These are phyloP conservation scores for Anneissia japonica DNA, from an alignment of 35 echinoderm and acorn worm species.

Conservation along the genomic window DNA sequence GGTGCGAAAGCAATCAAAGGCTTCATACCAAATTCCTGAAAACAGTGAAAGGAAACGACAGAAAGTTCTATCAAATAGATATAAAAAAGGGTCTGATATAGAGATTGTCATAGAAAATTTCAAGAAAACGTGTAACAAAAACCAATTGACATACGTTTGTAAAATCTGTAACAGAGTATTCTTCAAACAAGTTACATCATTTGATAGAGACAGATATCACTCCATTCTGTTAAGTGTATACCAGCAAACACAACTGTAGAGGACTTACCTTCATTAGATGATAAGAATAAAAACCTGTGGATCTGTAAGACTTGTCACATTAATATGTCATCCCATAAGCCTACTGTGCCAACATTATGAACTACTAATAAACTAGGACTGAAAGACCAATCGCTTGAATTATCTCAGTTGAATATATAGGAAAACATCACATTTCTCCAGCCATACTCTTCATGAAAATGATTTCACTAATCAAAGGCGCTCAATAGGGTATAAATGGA, in stretches of 20 bases:
- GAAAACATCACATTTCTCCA: slow-evolving; percentile 16
- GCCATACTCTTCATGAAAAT: slow-evolving; percentile 32
- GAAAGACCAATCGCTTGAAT: no score
- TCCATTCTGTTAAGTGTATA: no score
- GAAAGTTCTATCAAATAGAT: no score
- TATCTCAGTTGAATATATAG: no score
- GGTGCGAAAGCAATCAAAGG: slow-evolving; percentile 4
- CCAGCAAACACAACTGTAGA: no score
- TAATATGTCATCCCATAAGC: no score
- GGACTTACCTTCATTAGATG: no score
- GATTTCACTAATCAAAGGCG: neutral
- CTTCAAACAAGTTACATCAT: slow-evolving; percentile 2
- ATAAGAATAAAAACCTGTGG: no score
- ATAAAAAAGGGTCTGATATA: slow-evolving; percentile 1
- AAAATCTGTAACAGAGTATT: neutral
- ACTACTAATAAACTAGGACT: no score
- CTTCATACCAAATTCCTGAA: neutral
- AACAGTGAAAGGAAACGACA: neutral
- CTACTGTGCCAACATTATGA: no score
- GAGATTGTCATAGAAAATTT: neutral
- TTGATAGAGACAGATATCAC: neutral
- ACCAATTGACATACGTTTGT: slow-evolving; percentile 2
- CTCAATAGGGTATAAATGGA: slow-evolving; percentile 5
- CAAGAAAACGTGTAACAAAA: neutral
- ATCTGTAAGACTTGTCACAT: no score